Base-by-base conservation (phyloP, 2,888 invertebrate species). In the Andrena bucephala region DNA sequence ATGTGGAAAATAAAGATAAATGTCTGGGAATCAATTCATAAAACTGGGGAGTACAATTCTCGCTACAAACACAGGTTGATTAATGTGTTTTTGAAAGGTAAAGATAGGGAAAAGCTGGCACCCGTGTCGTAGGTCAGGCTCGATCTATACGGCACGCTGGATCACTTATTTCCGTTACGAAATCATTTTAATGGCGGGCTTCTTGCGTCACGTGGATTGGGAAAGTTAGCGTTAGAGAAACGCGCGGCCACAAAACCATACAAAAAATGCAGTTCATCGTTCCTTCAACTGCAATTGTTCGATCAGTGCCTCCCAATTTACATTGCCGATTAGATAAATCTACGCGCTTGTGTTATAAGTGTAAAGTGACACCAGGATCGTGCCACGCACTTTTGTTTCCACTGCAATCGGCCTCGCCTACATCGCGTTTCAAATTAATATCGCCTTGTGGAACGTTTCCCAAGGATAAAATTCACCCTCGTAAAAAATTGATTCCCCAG, bases 371-470 rank as follows among this genome's bases (percentile, higher is more conserved):
- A n/a, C 16, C 16, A 33, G 27, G 2, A 29, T 59, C 31, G 24
- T 33, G 42, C 20, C 27, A 63, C 27, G 77, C 65, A 59, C 36
- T 33, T 24, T 27, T 13, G 4, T 29, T 1, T 10, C 24, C 24
- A 31, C 24, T 2, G 20, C n/a, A 42, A 8, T 62, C 36, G 68
- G 50, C n/a, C 31, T 60, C 65, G 20, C 20, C 0, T 27, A 1
- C n/a, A 52, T 16, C 16, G 1, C 50, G n/a, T 72, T 36, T 24
- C 50, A 20, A 79, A 60, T 67, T 66, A 73, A 16, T 52, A 79
- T 77, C 59, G 6, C 77, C 79, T 77, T 50, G 60, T 70, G 29
- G 70, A 66, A 48, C 63, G 77, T 50, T 3, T 13, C n/a, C 31
- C 20, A 2, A 69, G 50, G 6, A 24, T 27, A 57, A 76, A 63